Evolutionary conservation across 2,797 vertebrate genomes (phyloP).

Genomic region (Phrynocephalus forsythii): DNA sequence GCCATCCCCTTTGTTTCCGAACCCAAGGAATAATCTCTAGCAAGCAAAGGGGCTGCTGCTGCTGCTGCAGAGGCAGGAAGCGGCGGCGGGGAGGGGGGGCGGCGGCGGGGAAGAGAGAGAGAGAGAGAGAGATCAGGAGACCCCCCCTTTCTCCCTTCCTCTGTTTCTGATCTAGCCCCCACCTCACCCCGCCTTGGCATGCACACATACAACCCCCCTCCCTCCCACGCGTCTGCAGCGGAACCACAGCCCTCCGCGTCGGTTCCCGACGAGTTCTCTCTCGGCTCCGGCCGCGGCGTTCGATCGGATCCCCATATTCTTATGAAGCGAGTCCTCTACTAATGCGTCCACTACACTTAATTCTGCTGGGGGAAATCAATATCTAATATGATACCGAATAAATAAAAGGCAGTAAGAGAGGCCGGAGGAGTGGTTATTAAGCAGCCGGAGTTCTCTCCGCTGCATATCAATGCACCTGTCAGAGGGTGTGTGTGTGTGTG

Average conservation of each 20-base stretch:
- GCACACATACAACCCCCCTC: neutral
- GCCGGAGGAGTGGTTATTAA: conserved; percentile 84
- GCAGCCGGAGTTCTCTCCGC: conserved; percentile 84
- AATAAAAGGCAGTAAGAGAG: conserved; percentile 80
- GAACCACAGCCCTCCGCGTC: neutral
- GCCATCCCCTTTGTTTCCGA: conserved; percentile 49
- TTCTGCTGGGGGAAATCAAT: conserved; percentile 79
- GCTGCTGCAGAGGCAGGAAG: too few relatives aligned
- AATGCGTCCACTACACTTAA: conserved; percentile 81
- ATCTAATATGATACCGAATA: conserved; percentile 85
- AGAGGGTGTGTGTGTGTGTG: conserved; percentile 81
- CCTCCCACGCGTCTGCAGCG: neutral
- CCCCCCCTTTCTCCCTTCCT: neutral
- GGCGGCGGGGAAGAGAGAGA: neutral
- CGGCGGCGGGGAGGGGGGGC: neutral
- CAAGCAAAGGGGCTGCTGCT: neutral
- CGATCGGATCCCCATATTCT: conserved; percentile 38
- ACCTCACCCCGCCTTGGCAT: neutral
- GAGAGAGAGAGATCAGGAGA: neutral
- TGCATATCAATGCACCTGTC: conserved; percentile 99
- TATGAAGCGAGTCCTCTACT: conserved; percentile 64
- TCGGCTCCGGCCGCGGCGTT: neutral
- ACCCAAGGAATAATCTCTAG: neutral
- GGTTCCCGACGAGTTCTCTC: conserved; percentile 32
- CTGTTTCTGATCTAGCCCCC: neutral